Percentiles rank a stretch among this genome's conserved stretches.
Conservation (phyloP, 2,113 vertebrate species). For the Apus apus region DNA sequence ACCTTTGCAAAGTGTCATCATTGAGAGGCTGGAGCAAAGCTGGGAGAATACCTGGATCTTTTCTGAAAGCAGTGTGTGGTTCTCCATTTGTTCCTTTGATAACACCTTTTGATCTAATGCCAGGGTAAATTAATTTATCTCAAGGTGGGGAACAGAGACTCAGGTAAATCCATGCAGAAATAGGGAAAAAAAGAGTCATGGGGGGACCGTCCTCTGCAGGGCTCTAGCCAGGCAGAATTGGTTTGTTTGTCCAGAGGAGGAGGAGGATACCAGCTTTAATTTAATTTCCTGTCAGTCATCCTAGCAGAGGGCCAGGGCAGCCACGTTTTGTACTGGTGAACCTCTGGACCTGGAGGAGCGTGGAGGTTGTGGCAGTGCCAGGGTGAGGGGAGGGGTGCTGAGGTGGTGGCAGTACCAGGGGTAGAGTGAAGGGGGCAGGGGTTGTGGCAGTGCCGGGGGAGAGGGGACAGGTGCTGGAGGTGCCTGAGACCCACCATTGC, state of each 20-base stretch:
- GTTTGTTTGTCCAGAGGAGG: not conserved
- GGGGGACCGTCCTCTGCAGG: accelerated
- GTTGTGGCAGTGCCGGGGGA: accelerated
- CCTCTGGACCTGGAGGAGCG: not conserved
- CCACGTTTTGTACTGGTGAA: accelerated
- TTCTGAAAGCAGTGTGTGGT: not conserved
- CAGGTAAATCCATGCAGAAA: not conserved
- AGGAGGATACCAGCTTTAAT: not conserved
- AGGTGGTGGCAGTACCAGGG: accelerated
- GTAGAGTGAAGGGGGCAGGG: not conserved
- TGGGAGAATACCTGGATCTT: not conserved
- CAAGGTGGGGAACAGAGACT: not conserved
- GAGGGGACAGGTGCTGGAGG: accelerated
- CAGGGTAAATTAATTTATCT: not conserved
- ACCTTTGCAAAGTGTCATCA: not conserved
- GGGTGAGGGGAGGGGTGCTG: no score
- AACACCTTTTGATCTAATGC: not conserved
- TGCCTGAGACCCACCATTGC: accelerated
- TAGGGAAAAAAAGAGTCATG: not conserved
- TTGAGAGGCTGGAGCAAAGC: not conserved
- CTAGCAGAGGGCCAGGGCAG: accelerated
- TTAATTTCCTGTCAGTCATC: not conserved
- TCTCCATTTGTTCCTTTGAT: not conserved
- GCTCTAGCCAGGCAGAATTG: not conserved
- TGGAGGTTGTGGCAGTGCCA: not conserved